A percentile compares a stretch with the other conserved stretches of the same genome.
phyloP scores from a whole-genome alignment of 1,140 invertebrate genomes.

The Chionoecetes opilio region DNA sequence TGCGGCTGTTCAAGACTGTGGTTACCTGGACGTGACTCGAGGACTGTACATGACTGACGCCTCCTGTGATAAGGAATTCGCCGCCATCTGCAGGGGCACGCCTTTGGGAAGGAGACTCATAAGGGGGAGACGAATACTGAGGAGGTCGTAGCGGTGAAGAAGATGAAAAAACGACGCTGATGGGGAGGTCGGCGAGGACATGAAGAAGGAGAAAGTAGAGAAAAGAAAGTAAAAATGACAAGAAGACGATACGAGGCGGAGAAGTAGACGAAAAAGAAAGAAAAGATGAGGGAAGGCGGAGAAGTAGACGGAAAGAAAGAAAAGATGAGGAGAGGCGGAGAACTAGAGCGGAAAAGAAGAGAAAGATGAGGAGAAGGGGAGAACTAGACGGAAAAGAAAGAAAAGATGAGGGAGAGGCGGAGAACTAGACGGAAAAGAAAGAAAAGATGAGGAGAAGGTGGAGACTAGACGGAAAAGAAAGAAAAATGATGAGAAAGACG shows the following conservation, averaged over 20 bases:
- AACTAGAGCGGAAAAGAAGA: background rate
- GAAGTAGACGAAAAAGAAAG: background rate
- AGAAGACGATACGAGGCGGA: too few relatives aligned
- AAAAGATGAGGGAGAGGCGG: too few relatives aligned
- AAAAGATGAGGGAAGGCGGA: background rate
- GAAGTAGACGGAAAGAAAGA: too few relatives aligned
- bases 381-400: too few relatives aligned
- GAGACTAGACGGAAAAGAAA: too few relatives aligned
- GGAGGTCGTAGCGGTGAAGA: background rate
- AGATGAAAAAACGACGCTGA: too few relatives aligned
- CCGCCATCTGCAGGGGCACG: slow-evolving; percentile 11
- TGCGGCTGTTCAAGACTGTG: background rate
- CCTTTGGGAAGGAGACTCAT: background rate
- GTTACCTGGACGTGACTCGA: background rate
- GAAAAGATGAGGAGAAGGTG: background rate
- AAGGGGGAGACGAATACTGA: too few relatives aligned
- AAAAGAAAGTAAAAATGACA: too few relatives aligned
- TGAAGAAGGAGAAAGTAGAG: too few relatives aligned
- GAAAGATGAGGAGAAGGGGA: background rate
- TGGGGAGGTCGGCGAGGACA: background rate
- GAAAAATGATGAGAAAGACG: too few relatives aligned
- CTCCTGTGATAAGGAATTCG: background rate
- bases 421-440: background rate
- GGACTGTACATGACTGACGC: background rate
- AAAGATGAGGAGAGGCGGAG: too few relatives aligned